Conservation (phyloP, 2,797 vertebrate genomes). For the Chromis chromis region DNA sequence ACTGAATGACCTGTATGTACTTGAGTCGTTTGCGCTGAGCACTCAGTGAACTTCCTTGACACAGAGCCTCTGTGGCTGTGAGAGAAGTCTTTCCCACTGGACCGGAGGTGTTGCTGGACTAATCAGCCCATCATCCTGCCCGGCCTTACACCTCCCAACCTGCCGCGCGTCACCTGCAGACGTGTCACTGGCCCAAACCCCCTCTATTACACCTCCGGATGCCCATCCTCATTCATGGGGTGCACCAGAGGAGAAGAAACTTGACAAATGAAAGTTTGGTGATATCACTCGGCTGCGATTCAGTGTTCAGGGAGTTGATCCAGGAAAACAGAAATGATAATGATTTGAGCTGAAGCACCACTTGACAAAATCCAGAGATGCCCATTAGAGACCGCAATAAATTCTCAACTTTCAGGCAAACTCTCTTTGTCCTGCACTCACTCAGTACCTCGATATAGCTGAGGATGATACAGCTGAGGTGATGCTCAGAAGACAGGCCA, state of each 20-base stretch:
- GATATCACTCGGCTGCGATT: conserved; percentile 35
- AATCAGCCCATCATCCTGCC: conserved; percentile 76
- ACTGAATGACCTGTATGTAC: conserved; percentile 22
- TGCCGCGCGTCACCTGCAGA: conserved; percentile 65
- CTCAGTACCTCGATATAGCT: conserved; percentile 22
- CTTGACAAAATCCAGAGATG: conserved; percentile 52
- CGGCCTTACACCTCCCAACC: conserved; percentile 72
- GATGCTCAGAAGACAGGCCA: conserved; percentile 29
- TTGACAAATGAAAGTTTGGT: conserved; percentile 57
- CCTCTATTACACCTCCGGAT: conserved; percentile 61
- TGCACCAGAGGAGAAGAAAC: conserved; percentile 26
- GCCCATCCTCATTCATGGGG: conserved; percentile 38
- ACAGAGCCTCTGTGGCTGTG: conserved; percentile 27
- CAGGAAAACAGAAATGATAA: conserved; percentile 34
- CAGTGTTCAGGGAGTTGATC: conserved; percentile 47
- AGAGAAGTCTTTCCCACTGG: conserved; percentile 56
- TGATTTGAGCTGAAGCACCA: conserved; percentile 40
- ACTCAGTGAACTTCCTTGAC: conserved; percentile 18
- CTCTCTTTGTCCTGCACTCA: conserved; percentile 21
- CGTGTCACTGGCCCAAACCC: conserved; percentile 59
- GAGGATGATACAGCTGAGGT: conserved; percentile 33
- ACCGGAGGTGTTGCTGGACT: conserved; percentile 79
- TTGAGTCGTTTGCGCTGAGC: conserved; percentile 21
- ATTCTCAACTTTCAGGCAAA: conserved; percentile 34
- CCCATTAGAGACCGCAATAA: conserved; percentile 37